Conservation (phyloP, 1,140 invertebrate genomes). For the Stegodyphus mimosarum region DNA sequence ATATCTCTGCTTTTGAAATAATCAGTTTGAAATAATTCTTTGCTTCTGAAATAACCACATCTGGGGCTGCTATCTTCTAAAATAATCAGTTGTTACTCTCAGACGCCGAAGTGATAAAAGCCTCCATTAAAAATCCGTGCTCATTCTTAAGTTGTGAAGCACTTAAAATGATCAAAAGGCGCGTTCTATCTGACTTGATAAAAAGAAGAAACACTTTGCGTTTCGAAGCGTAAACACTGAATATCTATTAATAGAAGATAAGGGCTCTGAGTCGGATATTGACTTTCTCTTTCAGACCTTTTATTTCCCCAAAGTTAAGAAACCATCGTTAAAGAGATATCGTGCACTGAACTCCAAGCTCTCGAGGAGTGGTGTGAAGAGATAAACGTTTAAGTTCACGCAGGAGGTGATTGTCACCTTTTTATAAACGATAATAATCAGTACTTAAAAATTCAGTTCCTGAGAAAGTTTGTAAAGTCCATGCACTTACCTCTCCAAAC, state of each 20-base stretch:
- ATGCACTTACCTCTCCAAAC: neutral
- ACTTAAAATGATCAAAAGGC: neutral
- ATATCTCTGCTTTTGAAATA: too few relatives aligned
- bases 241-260: constrained; percentile 1
- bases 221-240: neutral
- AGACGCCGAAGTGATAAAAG: neutral
- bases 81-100: too few relatives aligned
- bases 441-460: neutral
- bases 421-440: constrained; percentile 1
- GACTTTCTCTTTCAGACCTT: neutral
- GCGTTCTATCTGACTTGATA: neutral
- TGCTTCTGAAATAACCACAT: too few relatives aligned
- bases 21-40: too few relatives aligned
- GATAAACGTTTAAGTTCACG: constrained; percentile 8
- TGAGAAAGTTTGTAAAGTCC: neutral
- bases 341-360: constrained; percentile 12
- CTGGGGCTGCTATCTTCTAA: too few relatives aligned
- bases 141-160: neutral
- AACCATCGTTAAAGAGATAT: neutral
- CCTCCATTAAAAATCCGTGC: constrained; percentile 7
- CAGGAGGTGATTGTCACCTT: neutral
- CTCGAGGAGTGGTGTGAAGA: neutral
- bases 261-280: neutral
- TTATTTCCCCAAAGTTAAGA: neutral
- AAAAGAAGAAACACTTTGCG: neutral